A percentile compares a stretch with the other conserved stretches of the same genome.
Conservation (phyloP, 2,113 vertebrate species). For the Ophthalmolycus amberensis region DNA sequence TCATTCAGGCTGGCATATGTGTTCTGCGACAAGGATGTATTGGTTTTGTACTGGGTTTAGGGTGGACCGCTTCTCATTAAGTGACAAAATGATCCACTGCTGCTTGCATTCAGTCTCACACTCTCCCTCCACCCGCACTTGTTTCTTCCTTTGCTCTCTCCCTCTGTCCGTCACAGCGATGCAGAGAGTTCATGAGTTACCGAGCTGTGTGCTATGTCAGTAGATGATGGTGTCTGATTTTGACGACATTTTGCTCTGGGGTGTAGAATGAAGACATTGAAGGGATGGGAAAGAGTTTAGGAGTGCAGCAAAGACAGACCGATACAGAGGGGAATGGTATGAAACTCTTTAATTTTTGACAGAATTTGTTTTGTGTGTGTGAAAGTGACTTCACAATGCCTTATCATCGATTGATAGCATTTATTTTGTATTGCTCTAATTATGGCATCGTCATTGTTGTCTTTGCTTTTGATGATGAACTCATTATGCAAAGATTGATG, state of each 20-base stretch:
- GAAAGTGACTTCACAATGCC: neutral
- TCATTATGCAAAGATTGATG: neutral
- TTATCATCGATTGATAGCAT: neutral
- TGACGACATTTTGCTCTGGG: conserved; percentile 29
- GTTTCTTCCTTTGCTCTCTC: conserved; percentile 6
- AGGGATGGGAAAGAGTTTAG: neutral
- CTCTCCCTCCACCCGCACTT: neutral
- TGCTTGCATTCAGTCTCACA: neutral
- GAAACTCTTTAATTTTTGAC: neutral
- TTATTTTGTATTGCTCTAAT: neutral
- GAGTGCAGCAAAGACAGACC: neutral
- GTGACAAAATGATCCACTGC: conserved; percentile 14
- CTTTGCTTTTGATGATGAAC: neutral
- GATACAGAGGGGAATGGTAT: neutral
- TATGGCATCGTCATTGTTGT: neutral
- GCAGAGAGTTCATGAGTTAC: conserved; percentile 30
- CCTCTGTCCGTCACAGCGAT: conserved; percentile 28
- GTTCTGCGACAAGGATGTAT: conserved; percentile 15
- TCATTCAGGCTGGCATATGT: conserved; percentile 28
- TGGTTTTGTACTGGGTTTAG: conserved; percentile 20
- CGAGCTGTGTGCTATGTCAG: conserved; percentile 49
- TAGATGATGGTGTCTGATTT: conserved; percentile 15
- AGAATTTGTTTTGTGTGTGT: neutral
- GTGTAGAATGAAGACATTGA: conserved; percentile 21
- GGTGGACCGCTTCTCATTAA: conserved; percentile 16